Conservation (phyloP, 1,140 invertebrate genomes). For the Drosophila ercepeae region DNA sequence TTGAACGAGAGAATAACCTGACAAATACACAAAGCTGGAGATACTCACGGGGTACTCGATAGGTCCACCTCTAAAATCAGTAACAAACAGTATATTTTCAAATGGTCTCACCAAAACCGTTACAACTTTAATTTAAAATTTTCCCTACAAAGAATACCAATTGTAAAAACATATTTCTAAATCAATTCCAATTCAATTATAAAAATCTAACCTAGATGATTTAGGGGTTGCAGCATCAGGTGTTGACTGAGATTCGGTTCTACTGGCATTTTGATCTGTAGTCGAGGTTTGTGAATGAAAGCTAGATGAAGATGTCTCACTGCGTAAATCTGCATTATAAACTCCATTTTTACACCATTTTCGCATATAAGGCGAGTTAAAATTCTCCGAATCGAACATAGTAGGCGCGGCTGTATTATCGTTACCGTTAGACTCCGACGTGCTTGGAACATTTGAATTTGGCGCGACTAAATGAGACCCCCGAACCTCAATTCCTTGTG, state of each 20-base stretch:
- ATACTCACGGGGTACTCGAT: neutral
- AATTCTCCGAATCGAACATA: neutral
- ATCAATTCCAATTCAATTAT: neutral
- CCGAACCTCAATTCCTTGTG: neutral
- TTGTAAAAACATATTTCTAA: neutral
- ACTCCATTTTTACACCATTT: too few relatives aligned
- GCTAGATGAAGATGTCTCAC: too few relatives aligned
- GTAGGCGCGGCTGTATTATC: neutral
- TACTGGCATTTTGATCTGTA: too few relatives aligned
- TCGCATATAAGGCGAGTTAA: too few relatives aligned
- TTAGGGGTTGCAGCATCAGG: neutral
- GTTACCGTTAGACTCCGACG: neutral
- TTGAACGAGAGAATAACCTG: neutral
- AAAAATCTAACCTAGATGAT: neutral
- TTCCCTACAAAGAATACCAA: neutral
- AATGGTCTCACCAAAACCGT: neutral
- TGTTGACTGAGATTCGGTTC: too few relatives aligned
- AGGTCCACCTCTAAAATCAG: neutral
- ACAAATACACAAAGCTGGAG: neutral
- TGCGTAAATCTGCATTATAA: too few relatives aligned
- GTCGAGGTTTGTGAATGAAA: too few relatives aligned
- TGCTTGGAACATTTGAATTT: neutral
- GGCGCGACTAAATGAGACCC: neutral
- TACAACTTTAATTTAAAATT: neutral
- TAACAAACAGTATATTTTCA: neutral